A percentile compares a stretch with the other conserved stretches of the same genome.
Conservation (phyloP, 2,113 vertebrate species). For the Mohoua ochrocephala region DNA sequence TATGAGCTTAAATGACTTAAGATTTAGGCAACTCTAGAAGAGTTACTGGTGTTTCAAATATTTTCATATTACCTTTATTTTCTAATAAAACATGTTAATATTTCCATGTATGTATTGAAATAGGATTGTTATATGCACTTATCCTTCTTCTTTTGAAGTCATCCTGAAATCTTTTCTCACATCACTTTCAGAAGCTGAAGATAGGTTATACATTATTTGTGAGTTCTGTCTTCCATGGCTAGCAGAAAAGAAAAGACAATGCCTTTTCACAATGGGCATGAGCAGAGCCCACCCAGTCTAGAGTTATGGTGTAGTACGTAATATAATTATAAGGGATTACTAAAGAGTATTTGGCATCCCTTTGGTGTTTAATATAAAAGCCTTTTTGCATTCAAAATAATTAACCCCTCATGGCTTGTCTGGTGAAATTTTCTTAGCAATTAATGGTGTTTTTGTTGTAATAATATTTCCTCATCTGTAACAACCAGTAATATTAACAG, state of each 20-base stretch:
- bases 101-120: background rate
- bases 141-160: background rate
- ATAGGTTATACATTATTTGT: background rate
- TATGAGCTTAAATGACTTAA: background rate
- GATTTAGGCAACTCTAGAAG: background rate
- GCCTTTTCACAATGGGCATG: background rate
- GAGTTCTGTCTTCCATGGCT: background rate
- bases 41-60: background rate
- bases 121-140: background rate
- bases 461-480: background rate
- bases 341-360: background rate
- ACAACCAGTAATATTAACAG: background rate
- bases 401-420: background rate
- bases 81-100: background rate
- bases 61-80: background rate
- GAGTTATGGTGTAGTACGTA: accelerated
- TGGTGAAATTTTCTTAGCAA: background rate
- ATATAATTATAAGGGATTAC: background rate
- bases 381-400: background rate
- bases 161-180: background rate
- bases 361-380: background rate
- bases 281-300: background rate
- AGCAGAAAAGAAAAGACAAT: background rate
- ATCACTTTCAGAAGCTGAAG: background rate
- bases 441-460: background rate